Percentiles rank a stretch among this genome's conserved stretches.
phyloP scores from a whole-genome alignment of 2,888 invertebrate species.

The Drosophila prolongata region DNA sequence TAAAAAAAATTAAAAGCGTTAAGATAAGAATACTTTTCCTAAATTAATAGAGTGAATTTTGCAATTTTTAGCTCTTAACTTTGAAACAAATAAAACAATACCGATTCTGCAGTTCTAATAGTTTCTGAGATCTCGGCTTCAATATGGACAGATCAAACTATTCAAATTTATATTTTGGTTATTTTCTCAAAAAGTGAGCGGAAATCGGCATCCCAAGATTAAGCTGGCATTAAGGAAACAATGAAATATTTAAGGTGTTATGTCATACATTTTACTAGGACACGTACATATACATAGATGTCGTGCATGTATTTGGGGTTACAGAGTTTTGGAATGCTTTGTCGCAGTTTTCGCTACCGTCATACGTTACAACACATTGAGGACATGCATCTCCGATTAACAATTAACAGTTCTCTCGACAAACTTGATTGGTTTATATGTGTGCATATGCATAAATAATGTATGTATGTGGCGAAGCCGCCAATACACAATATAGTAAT shows the following conservation, averaged over 20 bases:
- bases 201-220: not conserved
- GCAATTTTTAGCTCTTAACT: too few relatives aligned
- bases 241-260: constrained; percentile 19
- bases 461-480: constrained; percentile 13
- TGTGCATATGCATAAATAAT: constrained; percentile 28
- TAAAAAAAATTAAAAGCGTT: too few relatives aligned
- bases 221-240: constrained; percentile 1
- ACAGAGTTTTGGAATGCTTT: constrained; percentile 36
- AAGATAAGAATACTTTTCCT: too few relatives aligned
- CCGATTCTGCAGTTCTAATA: too few relatives aligned
- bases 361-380: constrained; percentile 1
- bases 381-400: constrained; percentile 14
- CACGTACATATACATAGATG: constrained; percentile 38
- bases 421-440: constrained; percentile 25
- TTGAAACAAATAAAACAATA: too few relatives aligned
- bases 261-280: constrained; percentile 44
- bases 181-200: too few relatives aligned
- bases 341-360: not conserved
- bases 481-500: constrained; percentile 38
- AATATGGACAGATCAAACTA: too few relatives aligned
- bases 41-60: too few relatives aligned
- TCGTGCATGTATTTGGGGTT: constrained; percentile 15
- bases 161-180: too few relatives aligned
- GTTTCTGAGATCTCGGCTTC: too few relatives aligned
- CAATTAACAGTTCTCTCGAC: constrained; percentile 35